Evolutionary conservation across 2,113 vertebrate species (phyloP).

Genomic region (Circaetus cinerascens): DNA sequence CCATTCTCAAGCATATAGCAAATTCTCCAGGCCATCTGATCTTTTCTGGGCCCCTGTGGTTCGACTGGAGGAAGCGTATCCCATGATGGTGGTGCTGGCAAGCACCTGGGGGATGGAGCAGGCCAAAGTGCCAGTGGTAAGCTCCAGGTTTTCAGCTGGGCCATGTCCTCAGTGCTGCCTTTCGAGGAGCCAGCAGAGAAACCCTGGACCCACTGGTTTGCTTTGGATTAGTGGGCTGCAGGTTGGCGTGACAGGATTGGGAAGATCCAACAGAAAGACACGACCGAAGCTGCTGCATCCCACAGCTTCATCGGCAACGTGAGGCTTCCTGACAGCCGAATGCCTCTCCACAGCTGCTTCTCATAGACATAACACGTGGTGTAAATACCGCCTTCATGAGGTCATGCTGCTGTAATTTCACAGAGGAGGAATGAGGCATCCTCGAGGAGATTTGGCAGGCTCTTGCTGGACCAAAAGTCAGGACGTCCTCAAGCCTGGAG

Average conservation of each 20-base stretch:
- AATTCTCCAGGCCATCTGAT: background rate
- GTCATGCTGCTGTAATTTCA: background rate
- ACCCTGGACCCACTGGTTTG: background rate
- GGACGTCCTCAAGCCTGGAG: background rate
- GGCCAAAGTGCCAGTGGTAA: background rate
- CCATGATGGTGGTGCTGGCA: background rate
- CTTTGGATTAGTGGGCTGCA: background rate
- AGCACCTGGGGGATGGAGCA: background rate
- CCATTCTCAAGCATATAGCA: background rate
- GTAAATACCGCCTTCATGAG: background rate
- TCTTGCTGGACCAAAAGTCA: background rate
- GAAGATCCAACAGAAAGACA: background rate
- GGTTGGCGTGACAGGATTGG: no score
- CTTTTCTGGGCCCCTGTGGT: background rate
- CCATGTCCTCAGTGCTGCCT: background rate
- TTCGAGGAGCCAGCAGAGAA: background rate
- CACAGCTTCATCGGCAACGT: rapidly evolving
- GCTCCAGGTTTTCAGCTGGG: background rate
- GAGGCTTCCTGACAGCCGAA: rapidly evolving
- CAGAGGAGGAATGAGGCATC: background rate
- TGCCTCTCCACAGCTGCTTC: background rate
- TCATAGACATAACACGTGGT: background rate
- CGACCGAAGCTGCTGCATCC: rapidly evolving
- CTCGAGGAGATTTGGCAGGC: background rate
- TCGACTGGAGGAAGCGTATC: rapidly evolving